These are phyloP conservation scores for Dynastes tityus DNA, from an alignment of 2,888 invertebrate species.

Conservation along the genomic window DNA sequence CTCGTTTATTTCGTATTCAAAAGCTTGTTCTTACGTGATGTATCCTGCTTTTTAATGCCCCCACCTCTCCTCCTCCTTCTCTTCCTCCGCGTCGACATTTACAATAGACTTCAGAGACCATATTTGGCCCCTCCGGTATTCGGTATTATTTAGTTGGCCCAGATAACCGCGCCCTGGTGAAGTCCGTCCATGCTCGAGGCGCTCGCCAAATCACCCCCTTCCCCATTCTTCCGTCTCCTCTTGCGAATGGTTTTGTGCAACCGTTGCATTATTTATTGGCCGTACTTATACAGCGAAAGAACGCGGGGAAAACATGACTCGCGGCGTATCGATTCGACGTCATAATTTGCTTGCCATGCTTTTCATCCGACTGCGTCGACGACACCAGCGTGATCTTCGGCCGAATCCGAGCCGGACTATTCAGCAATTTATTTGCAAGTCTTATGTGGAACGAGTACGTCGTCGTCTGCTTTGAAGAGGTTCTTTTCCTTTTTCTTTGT, in stretches of 20 bases:
- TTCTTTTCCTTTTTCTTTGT: conserved; percentile 7
- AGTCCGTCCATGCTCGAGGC: background rate
- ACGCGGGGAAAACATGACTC: conserved; percentile 3
- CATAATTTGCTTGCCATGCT: conserved; percentile 38
- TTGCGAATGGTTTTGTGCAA: conserved; percentile 33
- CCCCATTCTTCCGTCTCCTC: conserved; percentile 10
- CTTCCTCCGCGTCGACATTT: background rate
- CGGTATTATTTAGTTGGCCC: background rate
- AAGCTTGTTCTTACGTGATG: conserved; percentile 33
- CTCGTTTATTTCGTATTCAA: conserved; percentile 9
- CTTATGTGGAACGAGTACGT: background rate
- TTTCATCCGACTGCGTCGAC: background rate
- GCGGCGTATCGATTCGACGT: conserved; percentile 16
- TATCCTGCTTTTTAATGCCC: conserved; percentile 16
- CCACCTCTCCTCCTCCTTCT: background rate
- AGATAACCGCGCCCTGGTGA: background rate
- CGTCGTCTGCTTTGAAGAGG: background rate
- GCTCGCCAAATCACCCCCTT: conserved; percentile 35
- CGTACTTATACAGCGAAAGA: conserved; percentile 1
- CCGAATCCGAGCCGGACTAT: background rate
- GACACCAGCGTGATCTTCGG: conserved; percentile 17
- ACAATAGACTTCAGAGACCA: conserved; percentile 18
- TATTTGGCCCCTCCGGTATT: background rate
- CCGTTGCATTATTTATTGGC: conserved; percentile 39
- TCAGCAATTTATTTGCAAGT: conserved; percentile 33